These are phyloP conservation scores for Linnaemya vulpina DNA, from an alignment of 2,888 invertebrate species.

Conservation along the genomic window DNA sequence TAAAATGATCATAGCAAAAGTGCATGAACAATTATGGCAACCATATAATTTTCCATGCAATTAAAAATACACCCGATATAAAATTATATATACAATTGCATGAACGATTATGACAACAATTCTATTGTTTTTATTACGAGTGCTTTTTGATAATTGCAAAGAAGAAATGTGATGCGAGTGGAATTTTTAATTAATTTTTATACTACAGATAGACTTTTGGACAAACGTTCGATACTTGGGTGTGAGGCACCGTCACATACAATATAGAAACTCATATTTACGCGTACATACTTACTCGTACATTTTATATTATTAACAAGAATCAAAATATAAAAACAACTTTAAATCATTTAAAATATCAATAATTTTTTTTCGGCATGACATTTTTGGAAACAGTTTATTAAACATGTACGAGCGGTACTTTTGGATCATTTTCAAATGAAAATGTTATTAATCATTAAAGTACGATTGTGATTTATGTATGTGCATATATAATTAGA, in stretches of 20 bases:
- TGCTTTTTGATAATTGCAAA: constrained; percentile 60
- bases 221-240: constrained; percentile 14
- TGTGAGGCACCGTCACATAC: constrained; percentile 1
- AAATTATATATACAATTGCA: constrained; percentile 12
- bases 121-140: constrained; percentile 53
- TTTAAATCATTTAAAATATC: neutral
- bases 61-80: neutral
- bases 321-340: constrained; percentile 13
- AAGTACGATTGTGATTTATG: constrained; percentile 14
- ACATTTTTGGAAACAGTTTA: constrained; percentile 34
- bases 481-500: too few relatives aligned
- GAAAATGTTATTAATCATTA: constrained; percentile 42
- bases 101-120: constrained; percentile 27
- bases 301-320: constrained; percentile 21
- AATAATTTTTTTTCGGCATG: constrained; percentile 16
- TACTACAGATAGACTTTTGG: too few relatives aligned
- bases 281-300: neutral
- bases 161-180: constrained; percentile 43
- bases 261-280: constrained; percentile 22
- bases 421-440: constrained; percentile 37
- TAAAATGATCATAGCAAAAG: too few relatives aligned
- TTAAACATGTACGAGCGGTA: neutral
- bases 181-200: constrained; percentile 61
- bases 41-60: neutral
- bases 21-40: too few relatives aligned